These are phyloP conservation scores for Sympetrum striolatum DNA, from an alignment of 2,888 invertebrate species.

Conservation along the genomic window DNA sequence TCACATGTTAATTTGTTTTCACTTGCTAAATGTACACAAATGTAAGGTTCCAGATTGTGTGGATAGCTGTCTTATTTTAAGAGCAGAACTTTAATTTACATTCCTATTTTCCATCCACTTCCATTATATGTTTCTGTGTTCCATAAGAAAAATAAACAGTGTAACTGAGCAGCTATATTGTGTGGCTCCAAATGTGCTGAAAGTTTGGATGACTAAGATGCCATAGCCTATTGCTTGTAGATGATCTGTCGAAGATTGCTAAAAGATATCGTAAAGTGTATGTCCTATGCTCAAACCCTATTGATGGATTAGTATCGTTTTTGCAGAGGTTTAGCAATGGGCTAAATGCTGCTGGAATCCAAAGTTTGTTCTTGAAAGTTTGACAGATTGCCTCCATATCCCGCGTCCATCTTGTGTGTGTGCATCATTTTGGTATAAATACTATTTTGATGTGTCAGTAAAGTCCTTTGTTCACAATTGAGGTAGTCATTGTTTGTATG, in stretches of 20 bases:
- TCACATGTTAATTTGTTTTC: background rate
- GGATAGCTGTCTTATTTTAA: background rate
- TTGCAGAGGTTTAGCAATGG: background rate
- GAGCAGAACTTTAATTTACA: background rate
- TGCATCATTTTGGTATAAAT: no score
- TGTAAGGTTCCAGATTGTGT: background rate
- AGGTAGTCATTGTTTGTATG: background rate
- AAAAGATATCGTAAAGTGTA: background rate
- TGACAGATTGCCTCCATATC: no score
- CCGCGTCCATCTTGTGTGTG: no score
- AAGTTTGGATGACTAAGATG: background rate
- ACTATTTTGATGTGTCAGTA: no score
- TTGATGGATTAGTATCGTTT: no score
- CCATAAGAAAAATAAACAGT: background rate
- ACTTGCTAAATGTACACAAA: background rate
- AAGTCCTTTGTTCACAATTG: background rate
- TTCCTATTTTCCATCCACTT: background rate
- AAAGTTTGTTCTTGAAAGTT: no score
- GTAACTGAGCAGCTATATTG: background rate
- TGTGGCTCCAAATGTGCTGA: slow-evolving; percentile 15
- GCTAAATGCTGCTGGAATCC: background rate
- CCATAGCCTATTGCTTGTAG: background rate
- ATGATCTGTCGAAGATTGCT: background rate
- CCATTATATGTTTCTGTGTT: background rate
- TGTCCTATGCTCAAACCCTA: background rate